Percentiles rank a stretch among this genome's conserved stretches.
Conservation (phyloP, 2,888 invertebrate species). For the Pheosia gnoma region DNA sequence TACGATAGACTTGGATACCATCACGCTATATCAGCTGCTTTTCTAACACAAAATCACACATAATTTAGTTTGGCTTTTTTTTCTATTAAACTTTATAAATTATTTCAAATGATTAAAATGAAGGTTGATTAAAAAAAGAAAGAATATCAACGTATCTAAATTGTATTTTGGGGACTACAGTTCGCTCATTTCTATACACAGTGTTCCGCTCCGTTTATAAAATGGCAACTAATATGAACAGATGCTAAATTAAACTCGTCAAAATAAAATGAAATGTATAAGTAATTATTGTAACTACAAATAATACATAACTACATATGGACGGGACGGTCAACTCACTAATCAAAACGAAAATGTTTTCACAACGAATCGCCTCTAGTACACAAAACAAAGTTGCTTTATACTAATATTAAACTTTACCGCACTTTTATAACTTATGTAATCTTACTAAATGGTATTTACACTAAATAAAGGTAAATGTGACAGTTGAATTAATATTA, state of each 20-base stretch:
- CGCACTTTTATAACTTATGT: conserved; percentile 28
- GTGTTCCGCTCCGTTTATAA: no score
- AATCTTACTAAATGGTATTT: not conserved
- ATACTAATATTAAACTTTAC: conserved; percentile 23
- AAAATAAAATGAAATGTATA: conserved; percentile 31
- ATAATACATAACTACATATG: conserved; percentile 62
- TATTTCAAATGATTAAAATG: conserved; percentile 6
- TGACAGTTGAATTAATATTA: not conserved
- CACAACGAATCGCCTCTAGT: conserved; percentile 47
- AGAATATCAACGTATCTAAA: no score
- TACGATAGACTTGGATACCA: conserved; percentile 26
- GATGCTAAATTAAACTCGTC: conserved; percentile 3
- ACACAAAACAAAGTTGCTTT: conserved; percentile 42
- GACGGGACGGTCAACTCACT: conserved; percentile 79
- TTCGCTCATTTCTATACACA: no score
- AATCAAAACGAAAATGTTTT: conserved; percentile 51
- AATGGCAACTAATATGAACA: no score
- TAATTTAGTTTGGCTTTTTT: conserved; percentile 50
- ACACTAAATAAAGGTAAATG: no score
- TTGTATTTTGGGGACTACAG: no score
- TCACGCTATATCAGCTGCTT: conserved; percentile 23
- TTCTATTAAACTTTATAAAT: conserved; percentile 34
- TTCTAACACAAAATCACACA: conserved; percentile 49
- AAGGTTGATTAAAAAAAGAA: no score
- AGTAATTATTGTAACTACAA: conserved; percentile 46